Percentiles rank a stretch among this genome's conserved stretches.
Evolutionary conservation across 2,888 invertebrate genomes (phyloP).

Genomic region (Bibio marci): DNA sequence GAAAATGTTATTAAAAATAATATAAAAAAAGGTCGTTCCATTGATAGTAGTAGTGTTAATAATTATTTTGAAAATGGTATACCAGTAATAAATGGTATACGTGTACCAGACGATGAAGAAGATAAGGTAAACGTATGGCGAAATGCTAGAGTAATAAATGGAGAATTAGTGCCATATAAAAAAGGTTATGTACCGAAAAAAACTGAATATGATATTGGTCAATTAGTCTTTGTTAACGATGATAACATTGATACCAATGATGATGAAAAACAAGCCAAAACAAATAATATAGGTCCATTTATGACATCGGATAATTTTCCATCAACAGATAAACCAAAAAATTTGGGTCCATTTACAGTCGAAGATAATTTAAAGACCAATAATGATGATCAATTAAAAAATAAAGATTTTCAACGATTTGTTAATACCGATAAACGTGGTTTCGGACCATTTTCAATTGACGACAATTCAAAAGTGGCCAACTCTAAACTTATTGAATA

Average conservation of each 20-base stretch:
- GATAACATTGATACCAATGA: neutral
- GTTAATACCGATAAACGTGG: constrained; percentile 26
- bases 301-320: constrained; percentile 43
- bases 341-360: constrained; percentile 39
- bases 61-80: constrained; percentile 46
- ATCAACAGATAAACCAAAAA: constrained; percentile 17
- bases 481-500: constrained; percentile 44
- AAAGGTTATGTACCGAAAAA: constrained; percentile 48
- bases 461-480: constrained; percentile 39
- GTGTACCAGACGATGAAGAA: constrained; percentile 69
- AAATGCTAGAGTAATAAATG: constrained; percentile 75
- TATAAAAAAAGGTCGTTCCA: constrained; percentile 42
- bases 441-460: constrained; percentile 43
- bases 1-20: constrained; percentile 13
- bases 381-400: constrained; percentile 17
- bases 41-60: too few relatives aligned
- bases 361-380: constrained; percentile 35
- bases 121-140: constrained; percentile 67
- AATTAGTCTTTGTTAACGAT: constrained; percentile 8
- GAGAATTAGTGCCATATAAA: constrained; percentile 58
- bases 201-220: constrained; percentile 18
- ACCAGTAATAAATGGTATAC: constrained; percentile 63
- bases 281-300: constrained; percentile 37
- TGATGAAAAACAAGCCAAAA: constrained; percentile 2
- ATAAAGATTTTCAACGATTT: neutral